These are phyloP conservation scores for Leptinotarsa juncta DNA, from an alignment of 2,888 invertebrate genomes.

Conservation along the genomic window DNA sequence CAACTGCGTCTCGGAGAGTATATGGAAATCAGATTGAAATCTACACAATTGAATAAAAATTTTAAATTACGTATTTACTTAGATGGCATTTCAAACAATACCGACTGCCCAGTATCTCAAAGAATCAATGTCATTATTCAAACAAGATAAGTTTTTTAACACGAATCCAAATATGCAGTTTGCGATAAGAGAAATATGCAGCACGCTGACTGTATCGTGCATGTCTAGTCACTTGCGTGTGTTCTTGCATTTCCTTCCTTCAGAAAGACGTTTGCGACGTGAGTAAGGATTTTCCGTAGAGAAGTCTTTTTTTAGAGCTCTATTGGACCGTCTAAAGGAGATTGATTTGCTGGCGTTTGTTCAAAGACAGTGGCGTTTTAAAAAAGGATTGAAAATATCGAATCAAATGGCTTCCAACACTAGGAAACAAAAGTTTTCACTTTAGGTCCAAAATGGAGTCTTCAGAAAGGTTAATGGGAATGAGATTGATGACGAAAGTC, in stretches of 20 bases:
- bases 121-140: too few relatives aligned
- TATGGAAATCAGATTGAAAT: too few relatives aligned
- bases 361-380: constrained; percentile 6
- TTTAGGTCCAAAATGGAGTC: too few relatives aligned
- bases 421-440: not conserved
- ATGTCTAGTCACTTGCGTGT: constrained; percentile 29
- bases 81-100: too few relatives aligned
- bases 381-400: not conserved
- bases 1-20: too few relatives aligned
- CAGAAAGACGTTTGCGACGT: constrained; percentile 22
- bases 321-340: constrained; percentile 31
- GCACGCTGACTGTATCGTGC: constrained; percentile 9
- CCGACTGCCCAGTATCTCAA: too few relatives aligned
- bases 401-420: not conserved
- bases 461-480: too few relatives aligned
- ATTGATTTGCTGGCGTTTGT: constrained; percentile 28
- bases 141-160: too few relatives aligned
- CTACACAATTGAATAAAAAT: too few relatives aligned
- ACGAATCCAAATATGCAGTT: not conserved
- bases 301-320: constrained; percentile 28
- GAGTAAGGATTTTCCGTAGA: constrained; percentile 4
- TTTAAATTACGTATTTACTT: too few relatives aligned
- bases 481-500: too few relatives aligned
- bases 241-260: constrained; percentile 4
- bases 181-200: not conserved